phyloP scores from a whole-genome alignment of 2,888 invertebrate genomes.

The Heliconius sara region DNA sequence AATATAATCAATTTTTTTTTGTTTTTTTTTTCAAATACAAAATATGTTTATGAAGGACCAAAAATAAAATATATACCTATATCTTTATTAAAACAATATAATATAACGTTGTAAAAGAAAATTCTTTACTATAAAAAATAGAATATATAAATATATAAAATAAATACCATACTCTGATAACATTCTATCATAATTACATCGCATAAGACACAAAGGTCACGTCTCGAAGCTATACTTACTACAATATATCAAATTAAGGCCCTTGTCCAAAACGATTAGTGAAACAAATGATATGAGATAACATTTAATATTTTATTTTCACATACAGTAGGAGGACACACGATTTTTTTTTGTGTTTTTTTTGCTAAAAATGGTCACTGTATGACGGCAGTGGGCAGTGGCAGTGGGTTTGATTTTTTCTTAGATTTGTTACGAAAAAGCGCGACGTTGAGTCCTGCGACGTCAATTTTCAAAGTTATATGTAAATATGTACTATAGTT shows the following conservation, averaged over 20 bases:
- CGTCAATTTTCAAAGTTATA: no score
- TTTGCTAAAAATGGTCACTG: background rate
- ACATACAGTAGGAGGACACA: background rate
- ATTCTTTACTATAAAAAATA: background rate
- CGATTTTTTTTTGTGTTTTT: background rate
- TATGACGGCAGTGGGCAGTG: no score
- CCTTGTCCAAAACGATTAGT: constrained; percentile 61
- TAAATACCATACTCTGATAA: background rate
- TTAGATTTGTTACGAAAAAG: no score
- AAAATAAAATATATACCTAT: background rate
- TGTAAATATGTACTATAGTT: no score
- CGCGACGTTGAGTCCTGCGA: no score
- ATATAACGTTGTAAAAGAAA: background rate
- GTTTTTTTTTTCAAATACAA: background rate
- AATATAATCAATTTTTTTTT: background rate
- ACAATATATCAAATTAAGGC: constrained; percentile 63
- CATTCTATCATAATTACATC: constrained; percentile 37
- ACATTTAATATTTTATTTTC: constrained; percentile 33
- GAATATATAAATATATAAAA: no score
- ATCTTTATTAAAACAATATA: background rate
- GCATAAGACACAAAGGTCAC: constrained; percentile 28
- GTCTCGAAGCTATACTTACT: constrained; percentile 37
- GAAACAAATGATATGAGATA: constrained; percentile 57
- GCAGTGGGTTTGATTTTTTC: no score
- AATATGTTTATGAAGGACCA: background rate